Evolutionary conservation across 2,113 vertebrate species (phyloP), one percentile per base, ranked within the genome.

Genomic region (Taxidea taxus): DNA sequence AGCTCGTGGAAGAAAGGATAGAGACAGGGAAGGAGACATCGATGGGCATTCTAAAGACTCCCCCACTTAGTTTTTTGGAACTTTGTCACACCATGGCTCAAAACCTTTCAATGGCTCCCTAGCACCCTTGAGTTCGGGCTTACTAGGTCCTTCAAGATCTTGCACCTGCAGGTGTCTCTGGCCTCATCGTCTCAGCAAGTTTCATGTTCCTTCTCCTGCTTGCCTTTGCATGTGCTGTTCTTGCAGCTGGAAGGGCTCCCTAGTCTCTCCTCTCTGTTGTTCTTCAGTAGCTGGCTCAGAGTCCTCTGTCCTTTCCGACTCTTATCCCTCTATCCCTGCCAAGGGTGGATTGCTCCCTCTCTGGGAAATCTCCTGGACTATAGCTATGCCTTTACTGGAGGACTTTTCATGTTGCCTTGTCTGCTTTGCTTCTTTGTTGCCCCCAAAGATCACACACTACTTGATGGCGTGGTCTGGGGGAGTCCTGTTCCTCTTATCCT

Each of bases 311-410:
- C 39, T 42, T 64, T 82, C 34, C 27, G 14, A 10, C 2, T 2
- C 47, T 37, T 2, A 14, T 16, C 31, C 12, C 42, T 21, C n/a
- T 8, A 0, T 14, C 1, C 21, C 44, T 6, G 6, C 44, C 1
- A 13, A 23, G 29, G 49, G 4, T 0, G 10, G 66, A 34, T 27
- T 5, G 31, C 4, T 15, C 58, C 44, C 18, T 64, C 23, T 62
- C n/a, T 25, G 49, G 72, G 34, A 44, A 44, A 18, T 25, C 34
- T 56, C 31, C 3, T n/a, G 1, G 5, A 16, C 34, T 10, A 6
- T 4, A 2, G 21, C 3, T 29, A 6, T 7, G 2, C 4, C n/a
- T 75, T 42, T 27, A 14, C 2, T 7, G 81, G 20, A 87, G 51
- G 34, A 6, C 31, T 9, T 15, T 21, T 39, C 11, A 2, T 6